Base-by-base conservation (phyloP, 2,888 invertebrate genomes). In the Sericinus montela region DNA sequence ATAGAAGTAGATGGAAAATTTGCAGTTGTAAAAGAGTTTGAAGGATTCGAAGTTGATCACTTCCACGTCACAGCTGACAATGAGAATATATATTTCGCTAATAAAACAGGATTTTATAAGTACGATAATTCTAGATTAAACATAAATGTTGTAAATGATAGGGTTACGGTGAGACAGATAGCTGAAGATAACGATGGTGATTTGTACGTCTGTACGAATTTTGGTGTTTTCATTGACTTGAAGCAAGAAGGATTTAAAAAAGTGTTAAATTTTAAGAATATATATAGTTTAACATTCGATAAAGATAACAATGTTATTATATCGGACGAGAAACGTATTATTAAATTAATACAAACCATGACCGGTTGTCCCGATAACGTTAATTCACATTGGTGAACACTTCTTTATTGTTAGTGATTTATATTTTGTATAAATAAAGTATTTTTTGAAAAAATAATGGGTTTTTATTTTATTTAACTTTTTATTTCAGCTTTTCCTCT, bases 201-300 rank as follows among this genome's bases (percentile, higher is more conserved):
- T 28, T 29, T 77, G 2, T 80, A 79, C 49, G 47, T 83, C 6
- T 73, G 75, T 35, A 75, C 78, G 0, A 79, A 74, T 58, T 57
- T 68, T 10, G 84, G 84, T 5, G 53, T 82, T 1, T 76, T 60
- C 45, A 48, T 61, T 0, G 54, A 63, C 6, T 51, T 45, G 5
- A 54, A 51, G 3, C 40, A 47, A 15, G 58, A 65, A 8, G 67
- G 63, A 0, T 36, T 79, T 0, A 67, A 62, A 28, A 78, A 70
- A 53, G 60, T 80, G 35, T 37, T 71, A 1, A 60, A 73, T 19
- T 44, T 68, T 8, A 79, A 65, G 44, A 72, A 73, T 56, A 49
- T 80, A 3, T 69, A 69, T 30, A 79, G 83, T 1, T 16, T 81
- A 16, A 48, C 79, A 0, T 82, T 83, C 45, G 84, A 83, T 57